A percentile compares a stretch with the other conserved stretches of the same genome.
Conservation (phyloP, 2,797 vertebrate species). For the Squalus acanthias region DNA sequence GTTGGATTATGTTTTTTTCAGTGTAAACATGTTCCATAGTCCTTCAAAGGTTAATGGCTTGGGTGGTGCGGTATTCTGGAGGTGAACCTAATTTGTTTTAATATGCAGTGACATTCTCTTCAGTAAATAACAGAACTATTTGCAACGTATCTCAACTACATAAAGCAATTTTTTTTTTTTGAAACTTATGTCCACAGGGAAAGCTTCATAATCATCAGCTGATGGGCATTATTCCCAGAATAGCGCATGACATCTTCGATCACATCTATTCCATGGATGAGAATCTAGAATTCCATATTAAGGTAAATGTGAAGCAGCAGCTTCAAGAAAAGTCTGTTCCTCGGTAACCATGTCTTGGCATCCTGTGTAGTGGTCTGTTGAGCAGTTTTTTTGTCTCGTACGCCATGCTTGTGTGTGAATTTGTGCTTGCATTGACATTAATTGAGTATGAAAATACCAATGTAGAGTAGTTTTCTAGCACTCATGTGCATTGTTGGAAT, state of each 20-base stretch:
- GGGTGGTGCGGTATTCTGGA: neutral
- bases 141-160: neutral
- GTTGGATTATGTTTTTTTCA: neutral
- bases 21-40: neutral
- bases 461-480: neutral
- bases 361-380: neutral
- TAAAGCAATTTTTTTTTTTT: neutral
- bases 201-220: slow-evolving; percentile 78
- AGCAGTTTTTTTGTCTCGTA: neutral
- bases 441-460: neutral
- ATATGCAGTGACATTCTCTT: neutral
- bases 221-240: slow-evolving; percentile 92
- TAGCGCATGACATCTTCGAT: slow-evolving; percentile 86
- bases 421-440: neutral
- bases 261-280: slow-evolving; percentile 97
- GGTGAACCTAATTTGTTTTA: neutral
- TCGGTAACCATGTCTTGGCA: neutral
- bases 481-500: neutral
- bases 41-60: neutral
- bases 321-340: neutral
- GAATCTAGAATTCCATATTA: slow-evolving; percentile 94
- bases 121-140: neutral
- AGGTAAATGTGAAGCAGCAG: slow-evolving; percentile 57
- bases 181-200: slow-evolving; percentile 60
- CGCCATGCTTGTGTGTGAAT: neutral